Evolutionary conservation across 1,140 invertebrate genomes (phyloP).

Genomic region (Yoshiicerus persimilis): DNA sequence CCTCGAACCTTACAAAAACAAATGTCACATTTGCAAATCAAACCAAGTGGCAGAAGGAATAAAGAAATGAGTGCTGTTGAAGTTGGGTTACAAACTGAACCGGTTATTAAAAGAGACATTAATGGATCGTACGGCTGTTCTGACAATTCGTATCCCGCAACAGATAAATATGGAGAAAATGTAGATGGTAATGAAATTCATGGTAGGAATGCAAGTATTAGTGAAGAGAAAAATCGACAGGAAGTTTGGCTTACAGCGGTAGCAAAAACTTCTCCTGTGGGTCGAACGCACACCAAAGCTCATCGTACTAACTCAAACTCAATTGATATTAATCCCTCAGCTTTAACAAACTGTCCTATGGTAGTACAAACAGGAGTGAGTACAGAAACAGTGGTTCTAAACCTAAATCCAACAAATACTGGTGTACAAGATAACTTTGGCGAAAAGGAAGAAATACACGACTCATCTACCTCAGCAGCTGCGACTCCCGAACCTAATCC

Average conservation of each 20-base stretch:
- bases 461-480: background rate
- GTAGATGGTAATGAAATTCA: background rate
- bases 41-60: background rate
- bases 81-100: background rate
- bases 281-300: background rate
- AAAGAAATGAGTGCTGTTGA: background rate
- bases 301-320: background rate
- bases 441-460: background rate
- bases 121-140: background rate
- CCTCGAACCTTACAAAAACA: background rate
- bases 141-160: background rate
- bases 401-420: background rate
- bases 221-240: background rate
- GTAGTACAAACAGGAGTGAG: background rate
- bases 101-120: background rate
- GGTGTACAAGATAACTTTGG: background rate
- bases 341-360: background rate
- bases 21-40: background rate
- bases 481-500: background rate
- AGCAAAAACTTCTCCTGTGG: background rate
- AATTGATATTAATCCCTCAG: background rate
- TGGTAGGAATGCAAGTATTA: background rate
- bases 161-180: background rate
- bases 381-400: constrained; percentile 1
- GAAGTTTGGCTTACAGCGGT: background rate